Conservation (phyloP, 2,888 invertebrate species). For the Drosophila histrio region DNA sequence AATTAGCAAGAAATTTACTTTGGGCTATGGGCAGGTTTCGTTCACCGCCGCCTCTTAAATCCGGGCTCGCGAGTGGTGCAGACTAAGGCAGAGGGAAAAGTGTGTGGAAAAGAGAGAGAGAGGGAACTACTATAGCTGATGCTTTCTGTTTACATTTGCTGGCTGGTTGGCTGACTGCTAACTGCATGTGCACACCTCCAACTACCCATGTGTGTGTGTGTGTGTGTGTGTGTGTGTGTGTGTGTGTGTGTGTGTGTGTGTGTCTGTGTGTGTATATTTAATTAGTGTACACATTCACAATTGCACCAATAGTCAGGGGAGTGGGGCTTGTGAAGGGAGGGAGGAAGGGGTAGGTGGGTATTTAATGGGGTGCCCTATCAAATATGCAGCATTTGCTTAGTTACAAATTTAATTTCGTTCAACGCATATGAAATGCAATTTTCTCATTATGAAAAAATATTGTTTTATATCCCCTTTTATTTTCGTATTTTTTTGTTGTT, state of each 20-base stretch:
- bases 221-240: constrained; percentile 50
- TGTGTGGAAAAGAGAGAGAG: not conserved
- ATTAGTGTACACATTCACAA: constrained; percentile 62
- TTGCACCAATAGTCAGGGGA: constrained; percentile 26
- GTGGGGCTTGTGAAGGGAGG: not conserved
- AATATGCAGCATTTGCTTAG: constrained; percentile 76
- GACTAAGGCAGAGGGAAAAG: not conserved
- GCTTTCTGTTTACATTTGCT: constrained; percentile 64
- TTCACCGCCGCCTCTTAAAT: constrained; percentile 21
- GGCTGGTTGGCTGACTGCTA: constrained; percentile 35
- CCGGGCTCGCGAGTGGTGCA: not conserved
- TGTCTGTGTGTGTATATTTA: constrained; percentile 57
- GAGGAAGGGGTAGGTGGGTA: not conserved
- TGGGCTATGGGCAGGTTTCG: constrained; percentile 66
- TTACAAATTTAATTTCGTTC: constrained; percentile 67
- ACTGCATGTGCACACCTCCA: constrained; percentile 40
- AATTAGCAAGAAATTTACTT: constrained; percentile 76
- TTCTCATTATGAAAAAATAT: constrained; percentile 39
- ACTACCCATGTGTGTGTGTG: constrained; percentile 8
- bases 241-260: constrained; percentile 35
- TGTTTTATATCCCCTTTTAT: not conserved
- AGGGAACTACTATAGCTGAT: not conserved
- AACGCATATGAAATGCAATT: constrained; percentile 48
- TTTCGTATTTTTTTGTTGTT: not conserved
- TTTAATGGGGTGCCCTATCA: constrained; percentile 42